Percentiles rank a stretch among this genome's conserved stretches.
Conservation (phyloP, 2,888 invertebrate species). For the Calameuta idolon region DNA sequence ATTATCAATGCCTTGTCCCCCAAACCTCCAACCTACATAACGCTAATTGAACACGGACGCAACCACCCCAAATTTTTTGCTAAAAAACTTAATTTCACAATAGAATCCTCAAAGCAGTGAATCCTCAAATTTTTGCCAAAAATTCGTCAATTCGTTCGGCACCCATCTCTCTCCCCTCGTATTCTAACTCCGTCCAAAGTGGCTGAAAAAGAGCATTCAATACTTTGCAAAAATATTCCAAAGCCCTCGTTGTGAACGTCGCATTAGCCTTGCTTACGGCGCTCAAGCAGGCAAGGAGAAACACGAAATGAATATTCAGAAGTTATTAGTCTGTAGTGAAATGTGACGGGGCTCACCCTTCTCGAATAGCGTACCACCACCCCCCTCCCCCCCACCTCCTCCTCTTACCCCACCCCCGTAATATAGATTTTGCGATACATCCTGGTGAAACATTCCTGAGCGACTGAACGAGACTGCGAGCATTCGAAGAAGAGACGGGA, state of each 20-base stretch:
- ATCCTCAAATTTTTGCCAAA: not conserved
- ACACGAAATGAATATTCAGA: conserved; percentile 68
- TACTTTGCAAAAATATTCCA: not conserved
- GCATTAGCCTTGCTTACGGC: conserved; percentile 61
- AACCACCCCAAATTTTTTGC: not conserved
- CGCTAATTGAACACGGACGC: not conserved
- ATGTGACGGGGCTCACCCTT: conserved; percentile 66
- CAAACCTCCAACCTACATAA: not conserved
- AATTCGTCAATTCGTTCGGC: not conserved
- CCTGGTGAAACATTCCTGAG: conserved; percentile 49
- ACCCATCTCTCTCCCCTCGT: not conserved
- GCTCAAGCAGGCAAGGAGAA: conserved; percentile 63
- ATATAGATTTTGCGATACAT: conserved; percentile 66
- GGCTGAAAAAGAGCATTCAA: not conserved
- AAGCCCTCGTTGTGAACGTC: conserved; percentile 52
- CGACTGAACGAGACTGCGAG: conserved; percentile 37
- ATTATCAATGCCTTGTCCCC: not conserved
- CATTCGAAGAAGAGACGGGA: conserved; percentile 35
- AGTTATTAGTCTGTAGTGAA: conserved; percentile 68
- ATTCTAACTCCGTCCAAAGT: not conserved
- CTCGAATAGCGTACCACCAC: conserved; percentile 44
- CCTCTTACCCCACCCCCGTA: conserved; percentile 38
- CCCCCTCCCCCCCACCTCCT: conserved; percentile 32
- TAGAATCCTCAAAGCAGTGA: not conserved
- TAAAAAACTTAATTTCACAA: not conserved